These are phyloP conservation scores for Drosophila nigrodunni DNA, from an alignment of 1,140 invertebrate genomes.

Conservation along the genomic window DNA sequence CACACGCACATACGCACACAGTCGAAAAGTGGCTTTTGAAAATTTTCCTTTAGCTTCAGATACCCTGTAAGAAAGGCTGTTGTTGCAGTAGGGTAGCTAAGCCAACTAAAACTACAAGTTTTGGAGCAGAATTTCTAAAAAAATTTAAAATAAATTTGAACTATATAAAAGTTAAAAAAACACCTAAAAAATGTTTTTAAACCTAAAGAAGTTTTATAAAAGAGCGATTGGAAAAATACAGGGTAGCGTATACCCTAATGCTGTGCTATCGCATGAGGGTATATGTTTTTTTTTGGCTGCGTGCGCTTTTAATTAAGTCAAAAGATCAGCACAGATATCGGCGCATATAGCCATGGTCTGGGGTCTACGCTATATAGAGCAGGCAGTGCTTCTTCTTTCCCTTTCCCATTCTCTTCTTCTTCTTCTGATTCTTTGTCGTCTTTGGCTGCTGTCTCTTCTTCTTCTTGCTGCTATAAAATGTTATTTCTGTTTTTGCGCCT, in stretches of 20 bases:
- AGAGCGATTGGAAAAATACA: no score
- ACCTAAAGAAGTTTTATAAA: no score
- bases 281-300: constrained; percentile 49
- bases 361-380: constrained; percentile 18
- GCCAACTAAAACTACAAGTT: no score
- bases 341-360: constrained; percentile 52
- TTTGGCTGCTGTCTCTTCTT: constrained; percentile 12
- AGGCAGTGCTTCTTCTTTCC: constrained; percentile 33
- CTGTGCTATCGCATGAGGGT: not conserved
- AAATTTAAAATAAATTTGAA: no score
- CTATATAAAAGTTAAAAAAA: no score
- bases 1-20: constrained; percentile 39
- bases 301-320: constrained; percentile 81
- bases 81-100: not conserved
- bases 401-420: constrained; percentile 9
- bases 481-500: constrained; percentile 70
- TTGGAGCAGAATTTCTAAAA: no score
- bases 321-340: constrained; percentile 73
- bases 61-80: not conserved
- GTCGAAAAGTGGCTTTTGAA: constrained; percentile 69
- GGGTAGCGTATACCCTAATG: no score
- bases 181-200: no score
- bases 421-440: not conserved
- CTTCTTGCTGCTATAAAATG: constrained; percentile 40
- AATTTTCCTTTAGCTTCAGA: constrained; percentile 23